These are phyloP conservation scores for Petrolisthes cinctipes DNA, from an alignment of 2,888 invertebrate species.

Conservation along the genomic window DNA sequence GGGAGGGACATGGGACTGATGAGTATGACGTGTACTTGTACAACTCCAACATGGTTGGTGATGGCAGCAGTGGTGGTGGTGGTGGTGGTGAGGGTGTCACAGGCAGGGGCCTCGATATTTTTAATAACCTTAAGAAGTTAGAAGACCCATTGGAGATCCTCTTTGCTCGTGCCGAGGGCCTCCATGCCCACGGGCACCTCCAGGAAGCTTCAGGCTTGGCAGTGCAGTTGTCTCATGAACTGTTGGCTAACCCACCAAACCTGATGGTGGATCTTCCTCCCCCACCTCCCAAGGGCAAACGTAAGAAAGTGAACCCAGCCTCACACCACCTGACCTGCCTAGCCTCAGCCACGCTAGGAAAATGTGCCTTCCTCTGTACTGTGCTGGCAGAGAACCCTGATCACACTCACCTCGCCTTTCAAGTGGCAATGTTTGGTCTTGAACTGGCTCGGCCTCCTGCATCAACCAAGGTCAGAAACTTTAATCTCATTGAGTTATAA, in stretches of 20 bases:
- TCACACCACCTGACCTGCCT: constrained; percentile 81
- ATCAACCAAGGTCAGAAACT: constrained; percentile 85
- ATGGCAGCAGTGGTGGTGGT: constrained; percentile 25
- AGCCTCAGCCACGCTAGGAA: constrained; percentile 90
- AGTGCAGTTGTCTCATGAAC: constrained; percentile 87
- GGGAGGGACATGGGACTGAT: constrained; percentile 73
- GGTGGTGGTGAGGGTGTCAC: not conserved
- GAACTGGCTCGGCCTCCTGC: constrained; percentile 97
- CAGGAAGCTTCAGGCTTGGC: constrained; percentile 91
- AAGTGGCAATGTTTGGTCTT: constrained; percentile 92
- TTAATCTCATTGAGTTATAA: no score
- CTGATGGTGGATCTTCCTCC: constrained; percentile 81
- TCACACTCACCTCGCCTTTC: constrained; percentile 91
- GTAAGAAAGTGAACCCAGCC: constrained; percentile 74
- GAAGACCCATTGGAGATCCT: constrained; percentile 90
- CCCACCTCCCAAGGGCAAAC: constrained; percentile 68
- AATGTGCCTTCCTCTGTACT: constrained; percentile 94
- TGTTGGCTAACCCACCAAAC: constrained; percentile 91
- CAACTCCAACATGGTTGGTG: constrained; percentile 74
- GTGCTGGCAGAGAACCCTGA: constrained; percentile 93
- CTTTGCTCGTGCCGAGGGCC: constrained; percentile 93
- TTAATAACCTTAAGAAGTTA: constrained; percentile 76
- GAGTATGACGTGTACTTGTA: constrained; percentile 89
- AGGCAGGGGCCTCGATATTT: constrained; percentile 70
- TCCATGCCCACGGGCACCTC: constrained; percentile 96